phyloP scores from a whole-genome alignment of 2,113 vertebrate species.

The Conger conger region DNA sequence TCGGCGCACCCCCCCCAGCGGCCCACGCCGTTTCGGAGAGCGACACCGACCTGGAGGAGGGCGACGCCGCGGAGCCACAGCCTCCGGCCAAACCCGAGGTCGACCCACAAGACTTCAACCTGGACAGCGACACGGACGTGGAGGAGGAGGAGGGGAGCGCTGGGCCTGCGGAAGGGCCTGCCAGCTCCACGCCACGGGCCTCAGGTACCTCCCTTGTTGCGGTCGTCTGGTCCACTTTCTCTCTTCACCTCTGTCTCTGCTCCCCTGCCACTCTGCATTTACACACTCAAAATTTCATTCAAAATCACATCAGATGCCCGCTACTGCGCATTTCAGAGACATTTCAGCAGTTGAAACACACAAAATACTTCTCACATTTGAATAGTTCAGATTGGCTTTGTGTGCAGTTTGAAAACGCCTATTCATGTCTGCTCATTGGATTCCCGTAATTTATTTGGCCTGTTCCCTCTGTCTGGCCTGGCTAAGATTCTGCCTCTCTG shows the following conservation, averaged over 20 bases:
- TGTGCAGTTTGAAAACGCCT: background rate
- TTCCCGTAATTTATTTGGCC: no score
- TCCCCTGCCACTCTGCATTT: background rate
- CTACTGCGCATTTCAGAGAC: background rate
- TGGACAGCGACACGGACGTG: slow-evolving; percentile 50
- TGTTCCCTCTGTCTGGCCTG: background rate
- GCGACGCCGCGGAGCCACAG: background rate
- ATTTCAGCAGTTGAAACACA: background rate
- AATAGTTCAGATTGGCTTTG: background rate
- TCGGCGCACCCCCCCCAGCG: background rate
- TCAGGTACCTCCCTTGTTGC: slow-evolving; percentile 46
- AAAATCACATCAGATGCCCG: background rate
- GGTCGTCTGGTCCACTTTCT: background rate
- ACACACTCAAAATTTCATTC: background rate
- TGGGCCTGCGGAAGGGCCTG: slow-evolving; percentile 19
- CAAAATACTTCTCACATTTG: background rate
- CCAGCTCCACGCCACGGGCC: slow-evolving; percentile 60
- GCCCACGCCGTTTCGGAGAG: slow-evolving; percentile 28
- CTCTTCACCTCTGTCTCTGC: background rate
- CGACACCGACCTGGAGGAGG: slow-evolving; percentile 43
- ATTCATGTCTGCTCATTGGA: no score
- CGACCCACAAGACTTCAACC: slow-evolving; percentile 14
- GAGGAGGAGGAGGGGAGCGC: slow-evolving; percentile 40
- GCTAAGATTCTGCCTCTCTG: background rate
- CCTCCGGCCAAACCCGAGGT: background rate